Percentiles rank a stretch among this genome's conserved stretches.
Conservation (phyloP, 1,140 invertebrate genomes). For the Condylostylus longicornis region DNA sequence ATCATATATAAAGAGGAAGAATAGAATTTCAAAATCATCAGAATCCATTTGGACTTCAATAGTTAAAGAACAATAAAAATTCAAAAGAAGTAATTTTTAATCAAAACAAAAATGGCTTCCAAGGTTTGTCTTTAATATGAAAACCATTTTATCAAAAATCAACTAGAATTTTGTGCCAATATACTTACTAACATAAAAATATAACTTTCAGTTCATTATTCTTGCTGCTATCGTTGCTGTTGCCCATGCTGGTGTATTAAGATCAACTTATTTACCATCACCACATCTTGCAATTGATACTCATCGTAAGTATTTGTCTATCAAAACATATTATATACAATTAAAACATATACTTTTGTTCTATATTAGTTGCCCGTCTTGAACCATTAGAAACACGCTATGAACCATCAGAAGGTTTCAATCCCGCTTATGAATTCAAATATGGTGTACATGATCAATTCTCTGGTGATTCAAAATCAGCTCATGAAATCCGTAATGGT, state of each 20-base stretch:
- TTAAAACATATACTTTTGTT: background rate
- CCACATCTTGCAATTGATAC: conserved; percentile 24
- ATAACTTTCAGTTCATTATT: too few relatives aligned
- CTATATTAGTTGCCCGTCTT: background rate
- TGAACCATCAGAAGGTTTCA: conserved; percentile 28
- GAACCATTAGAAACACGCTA: too few relatives aligned
- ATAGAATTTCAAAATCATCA: too few relatives aligned
- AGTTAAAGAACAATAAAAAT: too few relatives aligned
- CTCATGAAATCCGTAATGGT: conserved; percentile 44
- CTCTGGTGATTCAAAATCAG: conserved; percentile 49
- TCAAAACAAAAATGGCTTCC: too few relatives aligned
- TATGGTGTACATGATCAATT: conserved; percentile 48
- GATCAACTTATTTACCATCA: background rate
- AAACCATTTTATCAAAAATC: too few relatives aligned
- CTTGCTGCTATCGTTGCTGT: conserved; percentile 18
- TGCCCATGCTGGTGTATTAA: conserved; percentile 21
- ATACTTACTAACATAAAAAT: too few relatives aligned
- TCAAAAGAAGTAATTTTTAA: too few relatives aligned
- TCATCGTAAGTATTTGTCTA: conserved; percentile 9
- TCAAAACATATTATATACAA: conserved; percentile 13
- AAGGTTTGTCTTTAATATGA: too few relatives aligned
- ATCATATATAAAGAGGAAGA: too few relatives aligned
- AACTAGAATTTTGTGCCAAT: too few relatives aligned
- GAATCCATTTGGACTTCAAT: too few relatives aligned
- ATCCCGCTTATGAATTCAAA: conserved; percentile 43